Base-by-base conservation (phyloP, 2,113 vertebrate species). In the Pan paniscus region DNA sequence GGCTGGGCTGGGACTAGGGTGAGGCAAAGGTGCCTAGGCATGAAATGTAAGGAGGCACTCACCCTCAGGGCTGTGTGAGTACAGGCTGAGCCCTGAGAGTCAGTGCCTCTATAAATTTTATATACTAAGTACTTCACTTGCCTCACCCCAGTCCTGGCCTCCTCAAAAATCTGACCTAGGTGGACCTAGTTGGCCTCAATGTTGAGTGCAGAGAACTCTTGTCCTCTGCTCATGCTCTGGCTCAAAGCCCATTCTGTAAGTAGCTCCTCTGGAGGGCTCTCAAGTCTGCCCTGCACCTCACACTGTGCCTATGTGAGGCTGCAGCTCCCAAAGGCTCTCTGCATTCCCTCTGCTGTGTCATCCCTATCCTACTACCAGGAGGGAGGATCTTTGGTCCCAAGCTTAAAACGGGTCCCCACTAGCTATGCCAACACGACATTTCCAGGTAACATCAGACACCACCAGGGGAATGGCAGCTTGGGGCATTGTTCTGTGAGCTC, bases 1-100 rank as follows among this genome's bases (percentile, higher is more conserved):
- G 48, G 14, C 55, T 75, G 40, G 72, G 12, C 79, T 75, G 43
- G 57, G 46, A 22, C 40, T 35, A 67, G 30, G 16, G 12, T 48
- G 72, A 90, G 59, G 35, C 0, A 2, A 46, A 73, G 68, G 2
- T 57, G 4, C 48, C 61, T 14, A 30, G 25, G 72, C 6, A 4
- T 18, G 76, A 64, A 57, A 40, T 38, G 38, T 25, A 40, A 43
- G 81, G 59, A 52, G 48, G 18, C 1, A 0, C 43, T 73, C 57
- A n/a, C 23, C 38, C 11, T 50, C 57, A 2, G 30, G 8, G 32
- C 50, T 0, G 2, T 12, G 23, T 18, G 78, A 23, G 40, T 2
- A 1, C 17, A 43, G 20, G 35, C 16, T 6, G 73, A 32, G 7
- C 27, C n/a, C 1, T 0, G 13, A 30, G 3, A 38, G 55, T 32